These are phyloP conservation scores for Drosophila willistoni DNA, from an alignment of 1,140 invertebrate genomes.

Conservation along the genomic window DNA sequence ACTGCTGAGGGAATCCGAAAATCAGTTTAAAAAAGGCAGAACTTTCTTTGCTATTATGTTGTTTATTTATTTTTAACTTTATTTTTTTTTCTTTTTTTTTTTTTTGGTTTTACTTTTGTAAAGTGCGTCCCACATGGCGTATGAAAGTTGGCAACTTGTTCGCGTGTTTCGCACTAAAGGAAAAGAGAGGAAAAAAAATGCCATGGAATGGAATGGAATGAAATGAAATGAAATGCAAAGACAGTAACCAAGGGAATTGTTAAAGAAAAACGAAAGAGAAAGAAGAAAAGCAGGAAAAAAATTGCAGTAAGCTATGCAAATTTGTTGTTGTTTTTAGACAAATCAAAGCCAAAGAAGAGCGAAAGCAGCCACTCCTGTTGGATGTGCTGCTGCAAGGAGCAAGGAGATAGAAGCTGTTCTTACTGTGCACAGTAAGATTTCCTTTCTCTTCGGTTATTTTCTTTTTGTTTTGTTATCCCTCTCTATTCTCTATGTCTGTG, in stretches of 20 bases:
- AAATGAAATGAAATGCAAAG: constrained; percentile 52
- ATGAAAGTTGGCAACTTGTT: constrained; percentile 73
- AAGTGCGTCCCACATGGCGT: constrained; percentile 77
- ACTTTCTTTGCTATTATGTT: constrained; percentile 32
- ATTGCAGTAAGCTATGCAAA: constrained; percentile 57
- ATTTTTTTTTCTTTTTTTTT: constrained; percentile 20
- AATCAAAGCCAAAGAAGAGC: constrained; percentile 55
- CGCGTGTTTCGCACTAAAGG: constrained; percentile 47
- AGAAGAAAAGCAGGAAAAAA: constrained; percentile 24
- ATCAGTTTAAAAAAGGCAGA: constrained; percentile 59
- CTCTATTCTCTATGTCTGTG: constrained; percentile 12
- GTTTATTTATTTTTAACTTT: constrained; percentile 2
- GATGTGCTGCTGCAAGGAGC: constrained; percentile 70
- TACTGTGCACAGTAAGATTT: constrained; percentile 45
- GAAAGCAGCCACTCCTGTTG: constrained; percentile 46
- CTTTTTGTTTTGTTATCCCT: constrained; percentile 29
- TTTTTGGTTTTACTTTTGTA: constrained; percentile 29
- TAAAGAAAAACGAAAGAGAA: constrained; percentile 30
- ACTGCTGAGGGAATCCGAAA: constrained; percentile 48
- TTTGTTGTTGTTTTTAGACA: constrained; percentile 50
- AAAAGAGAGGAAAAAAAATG: not conserved
- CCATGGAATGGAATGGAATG: constrained; percentile 21
- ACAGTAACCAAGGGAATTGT: constrained; percentile 56
- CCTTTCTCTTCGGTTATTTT: constrained; percentile 29
- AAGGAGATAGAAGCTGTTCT: constrained; percentile 63